Conservation (phyloP, 2,888 invertebrate genomes). For the Molanna angustata region DNA sequence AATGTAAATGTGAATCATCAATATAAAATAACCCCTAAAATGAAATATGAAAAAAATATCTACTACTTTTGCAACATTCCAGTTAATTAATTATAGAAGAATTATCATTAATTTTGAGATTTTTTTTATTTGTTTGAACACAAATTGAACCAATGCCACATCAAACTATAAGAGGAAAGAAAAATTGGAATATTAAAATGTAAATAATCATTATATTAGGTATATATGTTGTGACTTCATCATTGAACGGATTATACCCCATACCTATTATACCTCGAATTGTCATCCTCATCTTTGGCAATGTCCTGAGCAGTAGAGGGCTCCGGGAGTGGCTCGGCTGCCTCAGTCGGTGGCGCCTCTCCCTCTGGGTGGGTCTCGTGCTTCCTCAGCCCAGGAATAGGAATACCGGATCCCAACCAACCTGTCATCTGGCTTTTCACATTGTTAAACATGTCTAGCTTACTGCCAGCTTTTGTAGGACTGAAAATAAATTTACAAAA, state of each 20-base stretch:
- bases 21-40: no score
- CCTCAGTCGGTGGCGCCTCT: constrained; percentile 45
- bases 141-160: no score
- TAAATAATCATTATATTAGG: no score
- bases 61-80: no score
- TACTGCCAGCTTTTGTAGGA: constrained; percentile 69
- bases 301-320: constrained; percentile 43
- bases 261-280: constrained; percentile 80
- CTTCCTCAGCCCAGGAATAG: constrained; percentile 73
- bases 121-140: no score
- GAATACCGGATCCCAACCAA: constrained; percentile 76
- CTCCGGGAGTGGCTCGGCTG: constrained; percentile 47
- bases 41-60: no score
- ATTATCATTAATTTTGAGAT: no score
- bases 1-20: no score
- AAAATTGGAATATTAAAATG: no score
- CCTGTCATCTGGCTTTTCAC: constrained; percentile 85
- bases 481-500: constrained; percentile 44
- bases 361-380: constrained; percentile 51
- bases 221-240: no score
- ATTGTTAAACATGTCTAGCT: constrained; percentile 80
- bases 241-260: constrained; percentile 59
- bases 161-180: no score
- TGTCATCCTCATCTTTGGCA: constrained; percentile 79
- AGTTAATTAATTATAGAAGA: no score